Conservation (phyloP, 92 coral and sea anemone species). For the Porites cylindrica region DNA sequence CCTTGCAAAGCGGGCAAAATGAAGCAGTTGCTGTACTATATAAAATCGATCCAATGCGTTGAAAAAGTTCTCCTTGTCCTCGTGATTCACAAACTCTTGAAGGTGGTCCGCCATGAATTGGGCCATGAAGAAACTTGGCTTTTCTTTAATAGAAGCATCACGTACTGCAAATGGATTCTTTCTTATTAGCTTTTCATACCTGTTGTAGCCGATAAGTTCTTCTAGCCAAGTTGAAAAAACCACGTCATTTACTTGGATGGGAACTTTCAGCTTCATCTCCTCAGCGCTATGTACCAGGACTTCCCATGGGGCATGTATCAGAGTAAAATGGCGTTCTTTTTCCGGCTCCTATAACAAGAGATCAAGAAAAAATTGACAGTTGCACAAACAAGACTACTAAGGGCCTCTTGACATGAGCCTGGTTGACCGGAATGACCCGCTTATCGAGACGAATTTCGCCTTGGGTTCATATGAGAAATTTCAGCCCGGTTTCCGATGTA, state of each 20-base stretch:
- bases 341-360: constrained; percentile 50
- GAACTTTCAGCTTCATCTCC: constrained; percentile 74
- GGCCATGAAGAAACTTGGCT: constrained; percentile 78
- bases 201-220: constrained; percentile 47
- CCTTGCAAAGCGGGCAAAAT: constrained; percentile 67
- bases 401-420: too few species aligned
- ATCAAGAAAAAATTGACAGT: neutral
- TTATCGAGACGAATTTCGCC: too few species aligned
- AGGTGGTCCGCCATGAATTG: constrained; percentile 67
- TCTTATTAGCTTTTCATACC: constrained; percentile 40
- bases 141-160: constrained; percentile 60
- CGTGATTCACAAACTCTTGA: constrained; percentile 48
- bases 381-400: too few species aligned
- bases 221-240: constrained; percentile 67
- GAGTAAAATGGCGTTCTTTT: constrained; percentile 73
- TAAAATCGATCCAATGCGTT: constrained; percentile 51
- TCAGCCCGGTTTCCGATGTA: too few species aligned
- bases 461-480: too few species aligned
- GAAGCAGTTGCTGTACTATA: constrained; percentile 67
- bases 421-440: too few species aligned
- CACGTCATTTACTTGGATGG: constrained; percentile 77
- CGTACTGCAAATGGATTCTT: constrained; percentile 75
- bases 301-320: constrained; percentile 83
- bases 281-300: constrained; percentile 76
- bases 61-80: constrained; percentile 68